A percentile compares a stretch with the other conserved stretches of the same genome.
These are phyloP conservation scores for Pangasius sanitwongsei DNA, from an alignment of 2,797 vertebrate genomes.

Conservation along the genomic window DNA sequence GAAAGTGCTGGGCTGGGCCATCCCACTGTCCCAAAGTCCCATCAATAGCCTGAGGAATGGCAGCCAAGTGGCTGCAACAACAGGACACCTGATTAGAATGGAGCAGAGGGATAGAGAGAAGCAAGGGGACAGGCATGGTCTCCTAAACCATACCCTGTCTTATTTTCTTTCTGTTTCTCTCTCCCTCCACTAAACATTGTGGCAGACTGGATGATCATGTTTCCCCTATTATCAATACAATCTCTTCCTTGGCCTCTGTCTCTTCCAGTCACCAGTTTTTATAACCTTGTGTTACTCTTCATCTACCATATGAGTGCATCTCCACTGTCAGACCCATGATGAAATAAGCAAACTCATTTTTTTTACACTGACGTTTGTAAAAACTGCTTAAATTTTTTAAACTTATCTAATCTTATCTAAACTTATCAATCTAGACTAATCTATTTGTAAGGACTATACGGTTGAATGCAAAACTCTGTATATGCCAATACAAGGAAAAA, in stretches of 20 bases:
- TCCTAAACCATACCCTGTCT: conserved; percentile 58
- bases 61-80: conserved; percentile 68
- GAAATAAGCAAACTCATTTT: not conserved
- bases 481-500: not conserved
- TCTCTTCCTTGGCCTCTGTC: conserved; percentile 61
- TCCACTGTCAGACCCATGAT: not conserved
- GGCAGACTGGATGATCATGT: conserved; percentile 76
- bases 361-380: not conserved
- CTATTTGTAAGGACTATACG: not conserved
- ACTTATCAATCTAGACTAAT: no score
- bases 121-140: conserved; percentile 66
- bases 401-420: not conserved
- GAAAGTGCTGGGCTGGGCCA: conserved; percentile 67
- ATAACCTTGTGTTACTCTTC: conserved; percentile 65
- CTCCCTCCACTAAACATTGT: conserved; percentile 58
- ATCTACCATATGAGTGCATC: conserved; percentile 51
- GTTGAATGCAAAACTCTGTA: not conserved
- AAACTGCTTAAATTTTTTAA: not conserved
- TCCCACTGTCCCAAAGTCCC: conserved; percentile 64
- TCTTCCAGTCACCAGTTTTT: conserved; percentile 59
- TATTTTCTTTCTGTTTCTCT: conserved; percentile 50
- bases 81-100: conserved; percentile 74
- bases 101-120: conserved; percentile 55
- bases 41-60: conserved; percentile 74
- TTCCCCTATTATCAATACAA: conserved; percentile 80